A percentile compares a stretch with the other conserved stretches of the same genome.
Evolutionary conservation across 2,888 invertebrate species (phyloP).

Genomic region (Pollenia amentaria): DNA sequence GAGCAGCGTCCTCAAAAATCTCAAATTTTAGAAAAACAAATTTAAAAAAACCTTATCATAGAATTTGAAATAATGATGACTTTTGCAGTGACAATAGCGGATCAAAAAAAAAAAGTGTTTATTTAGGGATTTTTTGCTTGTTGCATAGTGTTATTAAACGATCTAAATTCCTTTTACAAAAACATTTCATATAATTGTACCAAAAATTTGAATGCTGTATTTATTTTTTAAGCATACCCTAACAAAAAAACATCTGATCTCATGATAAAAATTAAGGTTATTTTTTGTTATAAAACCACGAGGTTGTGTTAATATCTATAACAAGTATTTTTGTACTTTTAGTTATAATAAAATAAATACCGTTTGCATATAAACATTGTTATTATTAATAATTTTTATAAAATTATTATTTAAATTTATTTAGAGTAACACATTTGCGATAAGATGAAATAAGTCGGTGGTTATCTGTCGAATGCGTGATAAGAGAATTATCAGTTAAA

Average conservation of each 20-base stretch:
- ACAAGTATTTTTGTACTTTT: background rate
- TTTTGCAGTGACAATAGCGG: too few species aligned
- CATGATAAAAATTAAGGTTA: background rate
- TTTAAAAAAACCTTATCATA: too few species aligned
- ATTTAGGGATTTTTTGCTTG: too few species aligned
- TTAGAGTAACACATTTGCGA: slow-evolving; percentile 40
- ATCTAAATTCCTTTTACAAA: too few species aligned
- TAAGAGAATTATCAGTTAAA: slow-evolving; percentile 69
- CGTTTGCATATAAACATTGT: slow-evolving; percentile 57
- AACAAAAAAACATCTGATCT: background rate
- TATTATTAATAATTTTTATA: slow-evolving; percentile 28
- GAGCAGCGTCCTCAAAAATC: too few species aligned
- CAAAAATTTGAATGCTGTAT: background rate
- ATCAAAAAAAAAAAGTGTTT: too few species aligned
- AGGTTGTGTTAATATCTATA: background rate
- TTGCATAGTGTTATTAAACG: too few species aligned
- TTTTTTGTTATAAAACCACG: background rate
- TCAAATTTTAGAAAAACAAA: too few species aligned
- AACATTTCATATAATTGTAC: too few species aligned
- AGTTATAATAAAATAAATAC: slow-evolving; percentile 50
- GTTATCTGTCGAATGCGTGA: slow-evolving; percentile 57
- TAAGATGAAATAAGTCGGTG: slow-evolving; percentile 49
- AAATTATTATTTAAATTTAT: slow-evolving; percentile 24
- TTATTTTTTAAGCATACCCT: background rate
- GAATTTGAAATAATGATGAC: too few species aligned